Conservation (phyloP, 2,888 invertebrate species). For the Zygaena filipendulae region DNA sequence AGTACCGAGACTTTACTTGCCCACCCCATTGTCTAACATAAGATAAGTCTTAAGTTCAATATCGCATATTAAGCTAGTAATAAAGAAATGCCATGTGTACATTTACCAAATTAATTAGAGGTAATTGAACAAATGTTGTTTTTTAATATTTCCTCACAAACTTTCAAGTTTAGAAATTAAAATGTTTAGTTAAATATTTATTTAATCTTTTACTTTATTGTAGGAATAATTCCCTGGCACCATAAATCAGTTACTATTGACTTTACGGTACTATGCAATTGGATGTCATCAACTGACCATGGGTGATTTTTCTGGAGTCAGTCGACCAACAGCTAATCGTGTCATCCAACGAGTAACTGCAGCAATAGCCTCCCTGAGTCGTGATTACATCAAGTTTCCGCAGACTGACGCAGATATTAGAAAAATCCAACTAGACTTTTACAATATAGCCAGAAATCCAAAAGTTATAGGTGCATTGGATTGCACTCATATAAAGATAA, state of each 20-base stretch:
- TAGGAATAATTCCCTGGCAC: conserved; percentile 1
- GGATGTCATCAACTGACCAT: conserved; percentile 10
- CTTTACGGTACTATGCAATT: conserved; percentile 10
- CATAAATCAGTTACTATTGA: background rate
- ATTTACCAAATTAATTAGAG: too few species aligned
- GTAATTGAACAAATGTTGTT: too few species aligned
- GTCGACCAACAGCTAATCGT: conserved; percentile 7
- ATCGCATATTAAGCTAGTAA: too few species aligned
- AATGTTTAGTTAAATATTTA: too few species aligned
- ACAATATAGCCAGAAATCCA: conserved; percentile 12
- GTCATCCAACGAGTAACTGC: conserved; percentile 10
- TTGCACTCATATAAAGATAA: too few species aligned
- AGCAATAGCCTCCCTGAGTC: conserved; percentile 8
- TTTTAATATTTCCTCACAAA: too few species aligned
- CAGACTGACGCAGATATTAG: conserved; percentile 8
- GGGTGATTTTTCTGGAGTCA: conserved; percentile 13
- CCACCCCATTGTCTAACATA: too few species aligned
- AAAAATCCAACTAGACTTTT: conserved; percentile 8
- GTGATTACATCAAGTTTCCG: conserved; percentile 8
- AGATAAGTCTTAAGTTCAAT: too few species aligned
- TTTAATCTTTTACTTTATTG: too few species aligned
- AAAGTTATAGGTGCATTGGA: conserved; percentile 9
- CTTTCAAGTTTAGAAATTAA: too few species aligned
- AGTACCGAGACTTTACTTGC: too few species aligned
- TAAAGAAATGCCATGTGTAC: too few species aligned